A percentile compares a stretch with the other conserved stretches of the same genome.
These are phyloP conservation scores for Strigamia maritima DNA, from an alignment of 2,888 invertebrate genomes.

Conservation along the genomic window DNA sequence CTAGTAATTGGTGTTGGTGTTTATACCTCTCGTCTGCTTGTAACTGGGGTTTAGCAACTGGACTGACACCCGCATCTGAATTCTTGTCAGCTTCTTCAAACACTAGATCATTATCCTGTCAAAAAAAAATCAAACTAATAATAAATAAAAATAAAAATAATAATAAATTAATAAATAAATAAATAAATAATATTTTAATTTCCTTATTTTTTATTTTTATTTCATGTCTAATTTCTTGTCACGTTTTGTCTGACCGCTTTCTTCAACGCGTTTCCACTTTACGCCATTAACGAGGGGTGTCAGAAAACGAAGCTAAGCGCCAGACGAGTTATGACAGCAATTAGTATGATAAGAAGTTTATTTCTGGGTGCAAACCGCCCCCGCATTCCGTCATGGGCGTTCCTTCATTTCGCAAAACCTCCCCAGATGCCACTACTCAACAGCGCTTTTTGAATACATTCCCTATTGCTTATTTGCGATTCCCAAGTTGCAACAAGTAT, in stretches of 20 bases:
- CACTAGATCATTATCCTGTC: not conserved
- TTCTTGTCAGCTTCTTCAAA: not conserved
- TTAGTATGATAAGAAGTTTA: not conserved
- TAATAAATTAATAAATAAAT: too few relatives aligned
- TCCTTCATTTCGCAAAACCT: not conserved
- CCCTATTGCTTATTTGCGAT: not conserved
- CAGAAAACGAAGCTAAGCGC: not conserved
- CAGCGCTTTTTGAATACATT: not conserved
- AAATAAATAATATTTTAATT: not conserved
- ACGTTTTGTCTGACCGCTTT: not conserved
- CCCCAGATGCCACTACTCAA: not conserved
- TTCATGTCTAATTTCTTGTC: not conserved
- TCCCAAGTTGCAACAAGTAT: not conserved
- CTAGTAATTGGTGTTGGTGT: not conserved
- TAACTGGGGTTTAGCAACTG: not conserved
- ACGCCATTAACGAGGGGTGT: not conserved
- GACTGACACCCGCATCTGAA: not conserved
- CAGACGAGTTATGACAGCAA: not conserved
- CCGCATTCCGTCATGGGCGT: not conserved
- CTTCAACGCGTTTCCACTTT: not conserved
- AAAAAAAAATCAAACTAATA: not conserved
- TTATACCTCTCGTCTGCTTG: not conserved
- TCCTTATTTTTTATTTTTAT: not conserved
- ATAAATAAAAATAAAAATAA: too few relatives aligned
- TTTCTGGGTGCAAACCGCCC: not conserved